Conservation (phyloP, 2,888 invertebrate genomes). For the Pachliopta kotzebuea region DNA sequence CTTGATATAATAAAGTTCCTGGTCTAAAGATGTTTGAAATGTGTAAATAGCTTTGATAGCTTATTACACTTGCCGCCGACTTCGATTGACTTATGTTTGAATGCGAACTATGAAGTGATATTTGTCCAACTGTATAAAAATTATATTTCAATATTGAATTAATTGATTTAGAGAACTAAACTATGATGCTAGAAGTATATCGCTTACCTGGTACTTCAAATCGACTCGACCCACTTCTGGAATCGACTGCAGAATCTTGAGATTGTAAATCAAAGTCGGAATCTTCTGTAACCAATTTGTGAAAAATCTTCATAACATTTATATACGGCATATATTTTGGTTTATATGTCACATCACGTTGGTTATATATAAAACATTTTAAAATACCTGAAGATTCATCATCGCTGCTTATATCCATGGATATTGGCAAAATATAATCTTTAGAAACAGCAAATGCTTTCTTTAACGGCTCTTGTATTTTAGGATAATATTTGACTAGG, state of each 20-base stretch:
- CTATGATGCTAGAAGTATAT: not conserved
- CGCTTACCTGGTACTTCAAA: constrained; percentile 41
- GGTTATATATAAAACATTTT: not conserved
- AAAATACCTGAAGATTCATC: constrained; percentile 53
- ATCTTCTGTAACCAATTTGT: constrained; percentile 43
- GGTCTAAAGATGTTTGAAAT: constrained; percentile 56
- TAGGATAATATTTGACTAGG: constrained; percentile 68
- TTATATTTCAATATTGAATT: not conserved
- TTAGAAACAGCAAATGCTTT: constrained; percentile 66
- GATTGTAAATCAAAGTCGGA: constrained; percentile 51
- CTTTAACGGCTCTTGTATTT: constrained; percentile 63
- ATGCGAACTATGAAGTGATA: constrained; percentile 46
- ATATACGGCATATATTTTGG: not conserved
- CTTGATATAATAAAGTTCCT: constrained; percentile 62
- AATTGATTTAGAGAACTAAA: too few relatives aligned
- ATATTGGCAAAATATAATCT: constrained; percentile 70
- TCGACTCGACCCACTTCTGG: constrained; percentile 54
- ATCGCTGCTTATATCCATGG: constrained; percentile 50
- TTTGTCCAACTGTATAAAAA: constrained; percentile 35
- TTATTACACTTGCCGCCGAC: constrained; percentile 54
- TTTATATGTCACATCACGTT: too few relatives aligned
- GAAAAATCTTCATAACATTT: too few relatives aligned
- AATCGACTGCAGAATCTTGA: constrained; percentile 53
- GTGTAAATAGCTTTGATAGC: constrained; percentile 52
- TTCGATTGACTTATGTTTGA: constrained; percentile 62